Evolutionary conservation across 1,140 invertebrate species (phyloP).

Genomic region (Tribolium castaneum): DNA sequence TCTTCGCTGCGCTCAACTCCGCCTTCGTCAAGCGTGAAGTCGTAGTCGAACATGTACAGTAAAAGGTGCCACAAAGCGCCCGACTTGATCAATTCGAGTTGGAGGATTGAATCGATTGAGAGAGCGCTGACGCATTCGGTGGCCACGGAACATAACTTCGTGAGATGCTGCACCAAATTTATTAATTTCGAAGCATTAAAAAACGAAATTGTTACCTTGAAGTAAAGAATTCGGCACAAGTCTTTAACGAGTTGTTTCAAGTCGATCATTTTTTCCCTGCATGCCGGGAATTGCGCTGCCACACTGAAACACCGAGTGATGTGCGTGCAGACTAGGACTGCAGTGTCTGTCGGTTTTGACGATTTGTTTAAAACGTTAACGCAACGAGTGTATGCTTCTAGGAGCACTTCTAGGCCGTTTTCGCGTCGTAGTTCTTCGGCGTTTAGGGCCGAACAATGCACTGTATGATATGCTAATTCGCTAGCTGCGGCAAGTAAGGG

Average conservation of each 20-base stretch:
- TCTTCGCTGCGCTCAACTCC: conserved; percentile 88
- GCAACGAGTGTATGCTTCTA: conserved; percentile 92
- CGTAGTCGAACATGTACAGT: conserved; percentile 93
- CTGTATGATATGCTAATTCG: conserved; percentile 96
- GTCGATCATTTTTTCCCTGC: conserved; percentile 88
- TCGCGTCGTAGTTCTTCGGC: conserved; percentile 96
- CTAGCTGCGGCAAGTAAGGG: conserved; percentile 90
- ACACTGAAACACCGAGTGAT: conserved; percentile 93
- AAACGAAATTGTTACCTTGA: conserved; percentile 73
- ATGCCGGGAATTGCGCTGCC: conserved; percentile 92
- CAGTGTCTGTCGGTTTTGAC: conserved; percentile 81
- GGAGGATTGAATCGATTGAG: conserved; percentile 84
- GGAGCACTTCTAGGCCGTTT: conserved; percentile 88
- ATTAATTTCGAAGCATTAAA: background rate
- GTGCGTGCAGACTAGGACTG: conserved; percentile 94
- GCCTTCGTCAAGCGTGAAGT: conserved; percentile 97
- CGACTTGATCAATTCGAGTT: conserved; percentile 90
- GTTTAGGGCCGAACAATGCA: conserved; percentile 96
- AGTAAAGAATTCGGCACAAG: conserved; percentile 90
- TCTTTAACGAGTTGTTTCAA: conserved; percentile 89
- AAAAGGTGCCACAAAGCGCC: conserved; percentile 95
- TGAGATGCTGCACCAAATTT: conserved; percentile 74
- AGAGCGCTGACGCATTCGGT: conserved; percentile 89
- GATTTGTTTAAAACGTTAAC: conserved; percentile 87
- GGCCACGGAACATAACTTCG: conserved; percentile 81